Percentiles rank a stretch among this genome's conserved stretches.
These are phyloP conservation scores for Iselma pallidipennis DNA, from an alignment of 2,888 invertebrate genomes.

Conservation along the genomic window DNA sequence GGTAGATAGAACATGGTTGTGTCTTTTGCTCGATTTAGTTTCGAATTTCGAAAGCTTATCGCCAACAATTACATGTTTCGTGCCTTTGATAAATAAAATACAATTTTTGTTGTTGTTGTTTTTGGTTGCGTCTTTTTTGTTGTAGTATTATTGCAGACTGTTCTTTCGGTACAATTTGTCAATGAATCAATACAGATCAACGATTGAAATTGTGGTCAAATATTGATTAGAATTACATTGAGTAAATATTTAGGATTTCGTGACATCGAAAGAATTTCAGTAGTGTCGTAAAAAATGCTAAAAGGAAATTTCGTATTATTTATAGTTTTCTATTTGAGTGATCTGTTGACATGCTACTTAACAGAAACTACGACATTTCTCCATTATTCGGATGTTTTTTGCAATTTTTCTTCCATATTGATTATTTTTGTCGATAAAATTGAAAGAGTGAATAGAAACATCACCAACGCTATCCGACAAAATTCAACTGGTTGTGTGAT, in stretches of 20 bases:
- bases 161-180: not conserved
- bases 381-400: not conserved
- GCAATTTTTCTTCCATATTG: not conserved
- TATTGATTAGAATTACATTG: no score
- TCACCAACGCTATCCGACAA: not conserved
- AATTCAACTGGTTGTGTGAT: conserved; percentile 3
- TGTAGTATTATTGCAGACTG: not conserved
- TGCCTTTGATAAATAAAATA: not conserved
- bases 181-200: not conserved
- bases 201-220: no score
- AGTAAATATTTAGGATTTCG: no score
- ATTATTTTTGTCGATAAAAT: not conserved
- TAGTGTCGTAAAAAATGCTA: not conserved
- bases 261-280: not conserved
- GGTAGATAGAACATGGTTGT: conserved; percentile 31
- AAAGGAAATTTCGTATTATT: not conserved
- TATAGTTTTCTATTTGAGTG: not conserved
- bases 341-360: not conserved
- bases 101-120: not conserved
- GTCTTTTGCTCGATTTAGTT: conserved; percentile 4
- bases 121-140: not conserved
- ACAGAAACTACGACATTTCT: not conserved
- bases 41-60: not conserved
- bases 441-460: not conserved
- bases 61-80: not conserved